Percentiles rank a stretch among this genome's conserved stretches.
phyloP scores from a whole-genome alignment of 35 echinoderm and acorn worm species.

The Patiria miniata region DNA sequence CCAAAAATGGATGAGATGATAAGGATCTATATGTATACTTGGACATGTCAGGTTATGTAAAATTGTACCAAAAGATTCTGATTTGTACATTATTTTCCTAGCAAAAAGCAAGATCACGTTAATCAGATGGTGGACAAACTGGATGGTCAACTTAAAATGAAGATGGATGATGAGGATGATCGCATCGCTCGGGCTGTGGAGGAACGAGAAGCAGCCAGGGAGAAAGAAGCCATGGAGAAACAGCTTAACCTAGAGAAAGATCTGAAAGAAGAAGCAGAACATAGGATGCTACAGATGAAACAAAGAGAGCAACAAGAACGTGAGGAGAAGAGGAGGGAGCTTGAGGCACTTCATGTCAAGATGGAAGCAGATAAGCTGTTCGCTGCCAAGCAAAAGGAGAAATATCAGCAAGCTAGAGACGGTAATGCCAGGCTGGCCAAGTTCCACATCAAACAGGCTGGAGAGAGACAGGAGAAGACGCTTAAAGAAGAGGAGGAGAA shows the following conservation, averaged over 20 bases:
- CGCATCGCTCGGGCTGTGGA: slow-evolving; percentile 72
- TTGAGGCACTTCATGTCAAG: slow-evolving; percentile 66
- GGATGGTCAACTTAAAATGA: slow-evolving; percentile 71
- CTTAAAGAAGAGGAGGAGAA: slow-evolving; percentile 46
- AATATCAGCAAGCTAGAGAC: slow-evolving; percentile 38
- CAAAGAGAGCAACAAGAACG: slow-evolving; percentile 70
- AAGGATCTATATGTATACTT: no score
- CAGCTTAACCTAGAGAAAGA: slow-evolving; percentile 42
- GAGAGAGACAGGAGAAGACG: slow-evolving; percentile 44
- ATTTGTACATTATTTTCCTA: slow-evolving; percentile 28
- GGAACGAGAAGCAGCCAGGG: slow-evolving; percentile 63
- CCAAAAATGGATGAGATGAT: no score
- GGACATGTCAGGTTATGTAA: no score
- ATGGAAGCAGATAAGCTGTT: slow-evolving; percentile 87
- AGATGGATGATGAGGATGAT: slow-evolving; percentile 90
- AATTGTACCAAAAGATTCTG: no score
- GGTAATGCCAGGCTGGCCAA: slow-evolving; percentile 51
- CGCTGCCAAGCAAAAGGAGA: slow-evolving; percentile 82
- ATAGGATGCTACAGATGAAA: slow-evolving; percentile 82
- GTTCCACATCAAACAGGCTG: slow-evolving; percentile 69
- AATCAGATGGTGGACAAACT: slow-evolving; percentile 85
- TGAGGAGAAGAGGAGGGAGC: slow-evolving; percentile 62
- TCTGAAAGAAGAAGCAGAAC: slow-evolving; percentile 60
- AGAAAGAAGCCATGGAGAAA: slow-evolving; percentile 81
- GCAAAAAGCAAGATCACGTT: slow-evolving; percentile 90